Conservation (phyloP, 1,140 invertebrate genomes). For the Brachionus koreanus region DNA sequence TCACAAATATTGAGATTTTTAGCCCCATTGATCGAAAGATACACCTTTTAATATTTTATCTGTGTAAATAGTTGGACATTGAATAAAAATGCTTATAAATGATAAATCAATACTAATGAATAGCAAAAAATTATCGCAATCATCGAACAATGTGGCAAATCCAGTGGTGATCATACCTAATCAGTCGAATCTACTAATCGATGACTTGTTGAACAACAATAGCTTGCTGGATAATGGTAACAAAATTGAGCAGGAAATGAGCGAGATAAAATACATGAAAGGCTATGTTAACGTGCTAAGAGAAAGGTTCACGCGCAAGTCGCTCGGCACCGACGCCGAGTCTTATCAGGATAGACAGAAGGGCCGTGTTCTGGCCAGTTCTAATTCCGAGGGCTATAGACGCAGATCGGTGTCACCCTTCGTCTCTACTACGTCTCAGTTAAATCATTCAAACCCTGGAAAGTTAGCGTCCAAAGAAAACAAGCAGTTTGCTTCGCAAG, state of each 20-base stretch:
- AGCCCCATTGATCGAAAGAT: background rate
- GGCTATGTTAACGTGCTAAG: slow-evolving; percentile 38
- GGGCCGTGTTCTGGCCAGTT: background rate
- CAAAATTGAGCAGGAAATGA: background rate
- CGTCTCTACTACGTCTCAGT: background rate
- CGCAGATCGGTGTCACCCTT: slow-evolving; percentile 10
- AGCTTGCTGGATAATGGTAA: slow-evolving; percentile 22
- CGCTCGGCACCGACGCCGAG: background rate
- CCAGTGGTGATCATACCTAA: slow-evolving; percentile 31
- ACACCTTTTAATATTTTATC: slow-evolving; percentile 7
- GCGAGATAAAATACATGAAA: slow-evolving; percentile 43
- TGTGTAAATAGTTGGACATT: background rate
- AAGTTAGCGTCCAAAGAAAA: background rate
- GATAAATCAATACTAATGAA: slow-evolving; percentile 35
- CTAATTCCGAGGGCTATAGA: background rate
- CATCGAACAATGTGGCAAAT: slow-evolving; percentile 37
- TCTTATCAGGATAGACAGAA: background rate
- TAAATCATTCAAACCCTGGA: background rate
- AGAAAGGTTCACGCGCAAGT: slow-evolving; percentile 39
- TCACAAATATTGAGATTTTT: background rate
- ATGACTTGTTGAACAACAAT: slow-evolving; percentile 31
- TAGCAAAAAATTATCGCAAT: slow-evolving; percentile 30
- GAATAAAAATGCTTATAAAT: slow-evolving; percentile 30
- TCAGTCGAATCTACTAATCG: slow-evolving; percentile 16
- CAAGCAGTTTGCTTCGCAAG: slow-evolving; percentile 28